Percentiles rank a stretch among this genome's conserved stretches.
These are phyloP conservation scores for Lagopus leucura DNA, from an alignment of 2,113 vertebrate species.

Conservation along the genomic window DNA sequence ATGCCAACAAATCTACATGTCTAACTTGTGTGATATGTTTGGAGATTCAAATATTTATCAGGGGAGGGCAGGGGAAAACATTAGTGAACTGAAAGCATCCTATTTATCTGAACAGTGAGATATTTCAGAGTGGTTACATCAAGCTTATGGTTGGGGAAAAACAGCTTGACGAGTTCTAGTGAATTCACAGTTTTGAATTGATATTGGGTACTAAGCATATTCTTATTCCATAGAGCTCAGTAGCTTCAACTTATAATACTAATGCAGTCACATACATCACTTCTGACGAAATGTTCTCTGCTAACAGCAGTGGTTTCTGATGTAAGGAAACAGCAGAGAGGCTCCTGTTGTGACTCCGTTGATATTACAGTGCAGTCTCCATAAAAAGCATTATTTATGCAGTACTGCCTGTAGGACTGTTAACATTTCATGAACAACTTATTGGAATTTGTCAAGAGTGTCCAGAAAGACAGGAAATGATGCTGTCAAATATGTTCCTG, in stretches of 20 bases:
- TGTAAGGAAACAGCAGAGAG: not conserved
- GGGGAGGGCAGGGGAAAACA: not conserved
- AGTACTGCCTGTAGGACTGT: accelerated
- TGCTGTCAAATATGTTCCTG: not conserved
- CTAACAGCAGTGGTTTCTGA: not conserved
- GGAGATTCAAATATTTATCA: not conserved
- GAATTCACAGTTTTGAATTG: not conserved
- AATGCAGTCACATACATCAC: not conserved
- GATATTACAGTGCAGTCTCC: not conserved
- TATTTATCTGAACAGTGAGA: not conserved
- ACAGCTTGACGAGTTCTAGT: not conserved
- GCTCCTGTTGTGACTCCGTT: accelerated
- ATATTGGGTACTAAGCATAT: not conserved
- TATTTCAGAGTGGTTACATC: not conserved
- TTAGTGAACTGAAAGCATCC: not conserved
- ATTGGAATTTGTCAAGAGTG: not conserved
- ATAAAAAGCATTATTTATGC: not conserved
- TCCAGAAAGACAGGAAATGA: not conserved
- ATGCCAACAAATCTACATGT: not conserved
- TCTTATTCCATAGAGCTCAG: accelerated
- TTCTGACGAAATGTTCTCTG: not conserved
- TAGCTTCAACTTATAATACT: not conserved
- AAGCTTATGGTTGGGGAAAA: not conserved
- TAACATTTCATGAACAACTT: not conserved
- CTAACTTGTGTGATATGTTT: not conserved